Percentiles rank a stretch among this genome's conserved stretches.
Conservation (phyloP, 2,113 vertebrate genomes). For the Psophia crepitans region DNA sequence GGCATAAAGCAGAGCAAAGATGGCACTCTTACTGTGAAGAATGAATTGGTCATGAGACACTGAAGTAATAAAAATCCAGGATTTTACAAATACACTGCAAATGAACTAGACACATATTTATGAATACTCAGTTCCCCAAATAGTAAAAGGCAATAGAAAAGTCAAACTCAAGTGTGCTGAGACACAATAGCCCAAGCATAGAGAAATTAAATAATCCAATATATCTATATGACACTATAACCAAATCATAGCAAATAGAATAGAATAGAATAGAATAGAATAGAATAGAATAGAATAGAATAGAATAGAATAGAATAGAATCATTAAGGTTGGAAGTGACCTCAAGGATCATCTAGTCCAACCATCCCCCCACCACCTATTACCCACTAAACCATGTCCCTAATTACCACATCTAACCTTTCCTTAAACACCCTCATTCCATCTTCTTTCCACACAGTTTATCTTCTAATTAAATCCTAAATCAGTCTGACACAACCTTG, state of each 20-base stretch:
- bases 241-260: not conserved
- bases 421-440: too few species aligned
- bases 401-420: too few species aligned
- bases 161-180: not conserved
- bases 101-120: not conserved
- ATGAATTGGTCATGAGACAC: not conserved
- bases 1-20: conserved; percentile 85
- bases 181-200: not conserved
- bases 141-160: not conserved
- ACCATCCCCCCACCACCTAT: too few species aligned
- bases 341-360: too few species aligned
- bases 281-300: too few species aligned
- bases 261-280: too few species aligned
- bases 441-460: not conserved
- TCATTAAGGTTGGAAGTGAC: too few species aligned
- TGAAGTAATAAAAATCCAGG: not conserved
- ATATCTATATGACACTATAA: not conserved
- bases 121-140: not conserved
- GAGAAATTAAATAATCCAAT: not conserved
- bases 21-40: conserved; percentile 81
- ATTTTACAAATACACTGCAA: not conserved
- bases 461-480: not conserved
- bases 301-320: too few species aligned
- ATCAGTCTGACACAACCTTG: not conserved
- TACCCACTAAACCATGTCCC: too few species aligned